Evolutionary conservation across 1,140 invertebrate genomes (phyloP).

Genomic region (Drosophila nebulosa): DNA sequence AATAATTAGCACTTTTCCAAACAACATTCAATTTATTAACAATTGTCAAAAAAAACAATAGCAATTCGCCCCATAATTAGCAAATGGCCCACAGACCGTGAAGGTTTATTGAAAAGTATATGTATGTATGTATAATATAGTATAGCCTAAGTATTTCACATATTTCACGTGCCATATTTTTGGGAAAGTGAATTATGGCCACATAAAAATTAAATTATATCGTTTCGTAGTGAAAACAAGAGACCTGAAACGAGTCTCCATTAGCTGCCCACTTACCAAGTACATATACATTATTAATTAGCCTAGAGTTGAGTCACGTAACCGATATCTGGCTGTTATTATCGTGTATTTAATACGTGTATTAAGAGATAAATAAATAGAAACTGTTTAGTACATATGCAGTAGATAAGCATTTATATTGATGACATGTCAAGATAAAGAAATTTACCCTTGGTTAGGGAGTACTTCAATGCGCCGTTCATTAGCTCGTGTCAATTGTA

Average conservation of each 20-base stretch:
- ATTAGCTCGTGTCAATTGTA: neutral
- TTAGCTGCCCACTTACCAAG: neutral
- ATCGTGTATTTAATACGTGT: neutral
- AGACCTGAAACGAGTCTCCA: neutral
- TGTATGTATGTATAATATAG: too few relatives aligned
- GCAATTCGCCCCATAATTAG: constrained; percentile 1
- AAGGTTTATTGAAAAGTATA: neutral
- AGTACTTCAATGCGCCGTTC: too few relatives aligned
- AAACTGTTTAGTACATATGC: neutral
- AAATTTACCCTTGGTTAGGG: neutral
- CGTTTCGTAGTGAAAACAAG: neutral
- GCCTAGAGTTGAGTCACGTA: neutral
- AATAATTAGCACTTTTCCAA: neutral
- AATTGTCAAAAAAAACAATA: neutral
- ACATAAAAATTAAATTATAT: neutral
- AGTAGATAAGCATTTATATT: neutral
- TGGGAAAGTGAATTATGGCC: neutral
- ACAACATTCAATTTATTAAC: neutral
- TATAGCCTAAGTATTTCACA: neutral
- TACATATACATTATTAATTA: constrained; percentile 6
- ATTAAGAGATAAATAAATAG: neutral
- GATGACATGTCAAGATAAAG: neutral
- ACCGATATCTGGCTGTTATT: neutral
- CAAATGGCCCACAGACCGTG: neutral
- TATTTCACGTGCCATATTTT: neutral